phyloP scores from a whole-genome alignment of 1,140 invertebrate species.

The Zeugodacus cucurbitae region DNA sequence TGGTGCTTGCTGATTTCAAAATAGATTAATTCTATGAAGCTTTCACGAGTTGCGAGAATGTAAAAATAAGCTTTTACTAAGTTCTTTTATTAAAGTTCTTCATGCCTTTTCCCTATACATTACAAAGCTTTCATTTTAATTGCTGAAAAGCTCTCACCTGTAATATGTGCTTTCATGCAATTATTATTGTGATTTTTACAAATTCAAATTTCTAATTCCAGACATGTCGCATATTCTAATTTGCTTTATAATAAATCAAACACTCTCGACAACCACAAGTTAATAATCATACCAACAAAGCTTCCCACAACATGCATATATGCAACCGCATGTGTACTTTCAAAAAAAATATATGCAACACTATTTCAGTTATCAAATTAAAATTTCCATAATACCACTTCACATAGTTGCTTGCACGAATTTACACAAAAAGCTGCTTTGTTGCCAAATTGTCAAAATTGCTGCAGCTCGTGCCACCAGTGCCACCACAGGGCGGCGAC shows the following conservation, averaged over 20 bases:
- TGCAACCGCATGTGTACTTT: background rate
- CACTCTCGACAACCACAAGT: too few species aligned
- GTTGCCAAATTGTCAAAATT: conserved; percentile 2
- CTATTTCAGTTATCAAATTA: background rate
- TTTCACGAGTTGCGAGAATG: too few species aligned
- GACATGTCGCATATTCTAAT: background rate
- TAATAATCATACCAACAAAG: background rate
- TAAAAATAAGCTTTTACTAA: too few species aligned
- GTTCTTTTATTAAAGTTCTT: too few species aligned
- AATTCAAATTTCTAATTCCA: too few species aligned
- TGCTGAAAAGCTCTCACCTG: too few species aligned
- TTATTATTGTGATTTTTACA: too few species aligned
- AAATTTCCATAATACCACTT: background rate
- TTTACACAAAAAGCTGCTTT: conserved; percentile 10
- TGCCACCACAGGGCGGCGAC: background rate
- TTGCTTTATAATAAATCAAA: background rate
- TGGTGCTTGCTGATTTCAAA: too few species aligned
- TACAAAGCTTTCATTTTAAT: too few species aligned
- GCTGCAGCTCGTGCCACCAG: background rate
- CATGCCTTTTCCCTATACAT: too few species aligned
- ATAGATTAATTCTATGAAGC: too few species aligned
- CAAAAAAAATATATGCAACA: background rate
- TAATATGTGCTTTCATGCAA: too few species aligned
- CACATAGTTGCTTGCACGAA: background rate
- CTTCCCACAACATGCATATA: background rate